Evolutionary conservation across 2,888 invertebrate species (phyloP), one percentile per base, ranked within the genome.

Genomic region (Archips crataeganus): DNA sequence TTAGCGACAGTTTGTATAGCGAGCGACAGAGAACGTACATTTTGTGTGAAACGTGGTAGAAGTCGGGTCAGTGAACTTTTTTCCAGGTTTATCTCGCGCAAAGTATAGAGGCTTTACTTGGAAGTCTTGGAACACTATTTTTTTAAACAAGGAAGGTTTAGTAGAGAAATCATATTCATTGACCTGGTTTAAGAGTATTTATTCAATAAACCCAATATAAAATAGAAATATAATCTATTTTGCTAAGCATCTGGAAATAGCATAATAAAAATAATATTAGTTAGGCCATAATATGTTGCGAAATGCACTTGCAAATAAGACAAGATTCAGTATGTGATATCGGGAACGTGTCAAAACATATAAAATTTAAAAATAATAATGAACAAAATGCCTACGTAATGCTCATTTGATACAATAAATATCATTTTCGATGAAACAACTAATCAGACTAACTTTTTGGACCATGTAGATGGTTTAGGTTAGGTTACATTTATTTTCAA

Each of bases 201-300:
- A 71, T 71, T 71, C 32, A 47, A 64, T 59, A 71, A 49, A 65
- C 39, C 65, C 49, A 61, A 57, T 57, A 82, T 77, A 87, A 78
- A 88, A 88, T 78, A 89, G 86, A 76, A 85, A 87, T 63, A 62
- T 34, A 61, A 45, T 67, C 42, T 47, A 70, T 57, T 57, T 23
- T 32, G 32, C 32, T 32, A 57, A 57, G 57, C 57, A 57, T 57
- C 57, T 57, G 32, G 23, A 32, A 57, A 57, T 57, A 57, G 3
- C 32, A 32, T 57, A 51, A 51, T 51, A 23, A 54, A 15, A 15
- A 54, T 23, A 54, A 23, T 23, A 23, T 23, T 23, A 23, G 23
- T 2, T 54, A 23, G 57, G 57, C 57, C 32, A 11, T 32, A 3
- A 32, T 11, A 23, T 54, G 5, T 57, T 57, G 57, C 32, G 57